phyloP scores from a whole-genome alignment of 2,888 invertebrate genomes.

The Cosmorhoe ocellata region DNA sequence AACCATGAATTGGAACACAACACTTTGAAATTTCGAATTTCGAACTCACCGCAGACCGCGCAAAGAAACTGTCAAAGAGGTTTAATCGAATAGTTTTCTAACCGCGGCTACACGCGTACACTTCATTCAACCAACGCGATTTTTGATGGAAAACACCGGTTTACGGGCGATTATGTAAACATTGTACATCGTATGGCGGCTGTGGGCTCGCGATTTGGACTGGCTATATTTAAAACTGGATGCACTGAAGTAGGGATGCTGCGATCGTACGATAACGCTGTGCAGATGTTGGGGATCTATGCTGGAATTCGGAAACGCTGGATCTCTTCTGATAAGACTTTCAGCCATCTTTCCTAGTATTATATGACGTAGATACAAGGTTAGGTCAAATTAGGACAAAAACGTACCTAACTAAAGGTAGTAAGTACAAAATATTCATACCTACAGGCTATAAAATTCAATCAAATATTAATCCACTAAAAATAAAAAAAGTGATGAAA shows the following conservation, averaged over 20 bases:
- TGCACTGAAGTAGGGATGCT: slow-evolving; percentile 50
- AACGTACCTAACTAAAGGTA: too few species aligned
- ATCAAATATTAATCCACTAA: too few species aligned
- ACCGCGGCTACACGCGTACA: slow-evolving; percentile 29
- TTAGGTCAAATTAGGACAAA: too few species aligned
- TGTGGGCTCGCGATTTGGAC: slow-evolving; percentile 73
- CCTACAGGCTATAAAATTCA: too few species aligned
- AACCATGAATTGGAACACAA: slow-evolving; percentile 16
- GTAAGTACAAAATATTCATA: too few species aligned
- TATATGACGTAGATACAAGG: too few species aligned
- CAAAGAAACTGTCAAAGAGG: slow-evolving; percentile 14
- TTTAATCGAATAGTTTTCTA: slow-evolving; percentile 13
- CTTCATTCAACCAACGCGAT: slow-evolving; percentile 38
- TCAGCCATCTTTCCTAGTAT: too few species aligned
- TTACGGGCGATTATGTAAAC: slow-evolving; percentile 52
- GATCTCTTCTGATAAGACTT: slow-evolving; percentile 20
- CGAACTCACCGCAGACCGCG: slow-evolving; percentile 25
- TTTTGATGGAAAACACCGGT: slow-evolving; percentile 58
- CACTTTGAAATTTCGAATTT: slow-evolving; percentile 21
- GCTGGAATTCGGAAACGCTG: slow-evolving; percentile 10
- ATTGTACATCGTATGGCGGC: slow-evolving; percentile 59
- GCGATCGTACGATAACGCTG: slow-evolving; percentile 55
- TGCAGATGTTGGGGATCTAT: slow-evolving; percentile 52
- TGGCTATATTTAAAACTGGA: slow-evolving; percentile 71
- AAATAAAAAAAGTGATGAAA: too few species aligned